A percentile compares a stretch with the other conserved stretches of the same genome.
These are phyloP conservation scores for Drosophila dives DNA, from an alignment of 2,888 invertebrate genomes.

Conservation along the genomic window DNA sequence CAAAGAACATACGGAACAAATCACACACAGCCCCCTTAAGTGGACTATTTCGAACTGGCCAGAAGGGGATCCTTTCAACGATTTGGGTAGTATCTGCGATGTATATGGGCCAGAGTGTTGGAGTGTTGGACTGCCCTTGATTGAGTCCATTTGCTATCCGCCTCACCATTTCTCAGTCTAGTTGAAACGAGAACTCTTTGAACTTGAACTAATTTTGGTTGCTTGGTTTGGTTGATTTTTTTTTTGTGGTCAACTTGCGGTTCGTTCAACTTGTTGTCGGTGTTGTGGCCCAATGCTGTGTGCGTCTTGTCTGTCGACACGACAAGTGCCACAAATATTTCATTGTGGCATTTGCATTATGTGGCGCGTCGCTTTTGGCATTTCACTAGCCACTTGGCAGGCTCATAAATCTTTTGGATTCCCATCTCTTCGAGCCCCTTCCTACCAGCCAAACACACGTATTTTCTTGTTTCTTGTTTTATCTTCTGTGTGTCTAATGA, in stretches of 20 bases:
- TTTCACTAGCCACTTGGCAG: constrained; percentile 39
- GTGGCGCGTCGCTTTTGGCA: constrained; percentile 36
- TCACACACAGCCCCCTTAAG: neutral
- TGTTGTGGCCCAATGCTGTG: constrained; percentile 3
- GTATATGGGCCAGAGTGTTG: constrained; percentile 6
- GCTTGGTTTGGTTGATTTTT: constrained; percentile 3
- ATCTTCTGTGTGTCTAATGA: constrained; percentile 33
- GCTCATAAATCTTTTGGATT: constrained; percentile 48
- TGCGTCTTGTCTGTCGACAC: constrained; percentile 39
- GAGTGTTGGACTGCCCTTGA: constrained; percentile 20
- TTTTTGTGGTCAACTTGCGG: constrained; percentile 48
- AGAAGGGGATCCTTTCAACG: constrained; percentile 1
- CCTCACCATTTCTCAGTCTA: neutral
- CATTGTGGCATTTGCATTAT: constrained; percentile 74
- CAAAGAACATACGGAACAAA: neutral
- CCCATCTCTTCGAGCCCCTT: neutral
- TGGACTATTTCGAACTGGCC: constrained; percentile 18
- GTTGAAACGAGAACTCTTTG: constrained; percentile 17
- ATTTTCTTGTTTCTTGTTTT: constrained; percentile 2
- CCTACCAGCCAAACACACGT: constrained; percentile 25
- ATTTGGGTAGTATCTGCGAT: constrained; percentile 27
- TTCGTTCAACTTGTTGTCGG: constrained; percentile 63
- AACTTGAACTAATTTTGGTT: constrained; percentile 44
- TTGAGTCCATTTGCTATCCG: constrained; percentile 17
- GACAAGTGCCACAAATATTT: constrained; percentile 76